A percentile compares a stretch with the other conserved stretches of the same genome.
These are phyloP conservation scores for Numenius phaeopus DNA, from an alignment of 2,797 vertebrate species.

Conservation along the genomic window DNA sequence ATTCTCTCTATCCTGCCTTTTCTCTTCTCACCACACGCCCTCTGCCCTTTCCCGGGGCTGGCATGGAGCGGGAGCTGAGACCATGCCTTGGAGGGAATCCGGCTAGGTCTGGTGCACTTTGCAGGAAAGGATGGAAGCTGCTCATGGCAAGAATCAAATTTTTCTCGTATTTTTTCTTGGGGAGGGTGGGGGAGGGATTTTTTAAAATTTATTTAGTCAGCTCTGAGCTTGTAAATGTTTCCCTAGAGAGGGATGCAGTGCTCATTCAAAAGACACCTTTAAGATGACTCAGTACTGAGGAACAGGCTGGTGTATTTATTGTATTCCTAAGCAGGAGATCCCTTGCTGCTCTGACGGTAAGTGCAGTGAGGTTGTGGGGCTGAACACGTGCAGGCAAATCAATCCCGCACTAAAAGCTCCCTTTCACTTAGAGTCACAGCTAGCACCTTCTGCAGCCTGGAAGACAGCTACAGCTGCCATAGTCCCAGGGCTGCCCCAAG, in stretches of 20 bases:
- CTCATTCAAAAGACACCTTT: not conserved
- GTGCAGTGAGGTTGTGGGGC: rapidly evolving
- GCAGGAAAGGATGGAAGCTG: not conserved
- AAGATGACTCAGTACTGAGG: not conserved
- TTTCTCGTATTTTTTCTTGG: not conserved
- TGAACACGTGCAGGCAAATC: not conserved
- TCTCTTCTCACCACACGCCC: not conserved
- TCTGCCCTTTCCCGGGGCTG: not conserved
- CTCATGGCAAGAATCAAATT: not conserved
- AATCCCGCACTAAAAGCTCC: not conserved
- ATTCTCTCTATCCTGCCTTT: conserved; percentile 48
- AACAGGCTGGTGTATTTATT: not conserved
- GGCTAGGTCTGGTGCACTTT: not conserved
- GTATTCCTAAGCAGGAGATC: not conserved
- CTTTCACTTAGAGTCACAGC: not conserved
- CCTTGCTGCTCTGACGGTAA: not conserved
- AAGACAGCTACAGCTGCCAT: not conserved
- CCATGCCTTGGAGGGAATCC: rapidly evolving
- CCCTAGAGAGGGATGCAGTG: not conserved
- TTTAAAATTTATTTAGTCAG: not conserved
- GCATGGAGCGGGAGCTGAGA: not conserved
- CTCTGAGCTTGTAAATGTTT: not conserved
- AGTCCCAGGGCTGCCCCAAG: not conserved
- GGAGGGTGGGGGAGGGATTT: rapidly evolving
- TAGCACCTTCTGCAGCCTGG: not conserved